Evolutionary conservation across 2,113 vertebrate genomes (phyloP), one percentile per base, ranked within the genome.

Genomic region (Solea senegalensis): DNA sequence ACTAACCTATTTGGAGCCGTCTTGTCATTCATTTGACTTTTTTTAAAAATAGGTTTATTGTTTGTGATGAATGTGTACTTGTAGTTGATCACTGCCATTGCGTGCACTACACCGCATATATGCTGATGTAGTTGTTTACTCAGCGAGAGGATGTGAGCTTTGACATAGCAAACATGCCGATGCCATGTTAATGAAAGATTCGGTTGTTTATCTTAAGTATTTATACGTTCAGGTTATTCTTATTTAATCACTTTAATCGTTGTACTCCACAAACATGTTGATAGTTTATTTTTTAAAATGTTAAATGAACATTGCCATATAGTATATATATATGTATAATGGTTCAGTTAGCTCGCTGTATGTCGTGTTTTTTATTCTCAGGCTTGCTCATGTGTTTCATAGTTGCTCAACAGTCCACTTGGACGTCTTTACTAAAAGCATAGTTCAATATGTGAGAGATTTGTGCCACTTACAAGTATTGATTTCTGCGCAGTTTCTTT

Each of bases 71-170:
- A 59, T 82, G 46, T 84, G 77, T 59, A 56, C 70, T 77, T 82
- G 65, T 83, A 88, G 82, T 85, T 60, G 67, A 92, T 91, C 91
- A 93, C 91, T 94, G 93, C 93, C 93, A 90, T 85, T 83, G 21
- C 65, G 76, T 84, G 70, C 60, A 52, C 65, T 44, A 21, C 72
- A 40, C 65, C 75, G 72, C 53, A 63, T 50, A 62, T n/a, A 62
- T n/a, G 8, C 21, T 16, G 71, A 45, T 51, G 63, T 50, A 16
- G 70, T 56, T 43, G 54, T 78, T 80, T 78, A 81, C 61, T 74
- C 86, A 88, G 82, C 82, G 88, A 88, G 72, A 68, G 76, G 83
- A 63, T 82, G 51, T 86, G 11, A 81, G 48, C 62, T 58, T 46
- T 75, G 53, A 70, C 61, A 72, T 76, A 74, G 78, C 65, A 71